Evolutionary conservation across 2,888 invertebrate genomes (phyloP).

Genomic region (Balanococcus diminutus): DNA sequence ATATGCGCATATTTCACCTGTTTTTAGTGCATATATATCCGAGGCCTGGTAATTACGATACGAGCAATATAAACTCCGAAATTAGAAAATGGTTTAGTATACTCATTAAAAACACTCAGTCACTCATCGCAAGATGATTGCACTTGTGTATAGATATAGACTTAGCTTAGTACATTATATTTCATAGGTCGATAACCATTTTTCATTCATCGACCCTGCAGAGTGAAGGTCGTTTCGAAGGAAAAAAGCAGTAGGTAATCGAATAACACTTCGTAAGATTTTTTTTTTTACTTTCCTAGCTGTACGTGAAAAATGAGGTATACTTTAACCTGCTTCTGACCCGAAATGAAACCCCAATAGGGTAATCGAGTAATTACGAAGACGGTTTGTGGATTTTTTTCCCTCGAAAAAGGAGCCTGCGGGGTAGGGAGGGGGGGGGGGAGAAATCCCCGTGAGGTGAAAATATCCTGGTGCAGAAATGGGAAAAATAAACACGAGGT

Average conservation of each 20-base stretch:
- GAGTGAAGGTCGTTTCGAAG: not conserved
- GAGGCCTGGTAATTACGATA: too few species aligned
- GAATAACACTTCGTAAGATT: not conserved
- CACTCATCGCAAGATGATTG: not conserved
- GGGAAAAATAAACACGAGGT: constrained; percentile 3
- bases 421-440: not conserved
- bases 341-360: constrained; percentile 6
- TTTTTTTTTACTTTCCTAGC: not conserved
- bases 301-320: constrained; percentile 8
- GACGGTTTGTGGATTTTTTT: not conserved
- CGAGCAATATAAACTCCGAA: not conserved
- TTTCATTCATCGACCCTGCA: not conserved
- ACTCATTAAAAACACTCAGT: too few species aligned
- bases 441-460: not conserved
- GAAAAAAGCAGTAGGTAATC: not conserved
- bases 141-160: too few species aligned
- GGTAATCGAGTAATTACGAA: constrained; percentile 12
- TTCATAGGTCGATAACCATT: not conserved
- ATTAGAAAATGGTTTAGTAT: not conserved
- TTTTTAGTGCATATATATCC: too few species aligned
- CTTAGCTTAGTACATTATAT: too few species aligned
- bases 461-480: not conserved
- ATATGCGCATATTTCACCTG: too few species aligned
- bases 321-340: not conserved
- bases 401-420: too few species aligned